phyloP scores from a whole-genome alignment of 2,113 vertebrate genomes.

The Hypocryptadius cinnamomeus region DNA sequence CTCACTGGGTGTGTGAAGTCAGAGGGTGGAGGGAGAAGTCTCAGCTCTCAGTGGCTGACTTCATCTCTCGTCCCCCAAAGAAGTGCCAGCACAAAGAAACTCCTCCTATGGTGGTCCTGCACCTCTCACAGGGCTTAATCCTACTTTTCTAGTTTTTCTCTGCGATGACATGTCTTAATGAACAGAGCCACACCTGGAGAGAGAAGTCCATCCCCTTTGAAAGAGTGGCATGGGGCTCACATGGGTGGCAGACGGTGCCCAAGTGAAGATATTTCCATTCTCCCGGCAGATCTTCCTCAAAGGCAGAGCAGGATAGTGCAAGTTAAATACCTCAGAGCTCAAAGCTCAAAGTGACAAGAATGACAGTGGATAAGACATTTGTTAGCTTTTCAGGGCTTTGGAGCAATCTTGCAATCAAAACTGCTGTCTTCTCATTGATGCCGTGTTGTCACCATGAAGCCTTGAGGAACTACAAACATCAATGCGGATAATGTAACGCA shows the following conservation, averaged over 20 bases:
- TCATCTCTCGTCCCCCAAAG: background rate
- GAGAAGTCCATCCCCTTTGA: background rate
- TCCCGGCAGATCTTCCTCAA: background rate
- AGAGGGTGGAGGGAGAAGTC: background rate
- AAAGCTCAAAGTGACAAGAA: conserved; percentile 3
- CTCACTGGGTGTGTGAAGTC: accelerated
- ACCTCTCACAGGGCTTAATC: background rate
- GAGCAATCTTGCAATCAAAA: conserved; percentile 15
- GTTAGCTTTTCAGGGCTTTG: conserved; percentile 34
- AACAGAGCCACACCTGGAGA: background rate
- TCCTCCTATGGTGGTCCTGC: background rate
- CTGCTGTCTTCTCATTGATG: background rate
- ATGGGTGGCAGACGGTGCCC: accelerated
- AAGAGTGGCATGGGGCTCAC: background rate
- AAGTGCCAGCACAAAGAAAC: background rate
- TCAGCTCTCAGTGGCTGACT: background rate
- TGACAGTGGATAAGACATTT: background rate
- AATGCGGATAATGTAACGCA: accelerated
- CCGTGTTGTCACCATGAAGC: background rate
- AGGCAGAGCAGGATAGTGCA: background rate
- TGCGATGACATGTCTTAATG: background rate
- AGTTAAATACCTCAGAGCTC: background rate
- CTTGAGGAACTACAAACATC: background rate
- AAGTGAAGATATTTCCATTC: background rate
- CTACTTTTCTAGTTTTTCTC: background rate